Conservation (phyloP, 1,140 invertebrate species). For the Centruroides vittatus region DNA sequence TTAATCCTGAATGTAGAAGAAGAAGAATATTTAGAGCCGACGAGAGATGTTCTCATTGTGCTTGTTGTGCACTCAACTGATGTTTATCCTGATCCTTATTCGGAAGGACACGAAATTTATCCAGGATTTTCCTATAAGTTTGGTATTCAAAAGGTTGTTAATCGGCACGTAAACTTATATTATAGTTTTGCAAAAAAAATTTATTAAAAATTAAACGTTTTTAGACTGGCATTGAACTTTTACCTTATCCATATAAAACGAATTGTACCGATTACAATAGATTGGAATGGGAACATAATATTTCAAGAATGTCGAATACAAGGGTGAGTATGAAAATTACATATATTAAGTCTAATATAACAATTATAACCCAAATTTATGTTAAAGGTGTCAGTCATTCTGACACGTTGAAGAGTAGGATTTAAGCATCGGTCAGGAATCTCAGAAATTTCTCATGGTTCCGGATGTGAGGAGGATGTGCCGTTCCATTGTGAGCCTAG, state of each 20-base stretch:
- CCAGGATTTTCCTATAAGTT: constrained; percentile 11
- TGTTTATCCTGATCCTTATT: constrained; percentile 12
- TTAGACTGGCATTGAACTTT: constrained; percentile 7
- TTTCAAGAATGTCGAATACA: no score
- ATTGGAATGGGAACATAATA: constrained; percentile 3
- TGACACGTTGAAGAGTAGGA: no score
- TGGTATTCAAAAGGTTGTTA: constrained; percentile 5
- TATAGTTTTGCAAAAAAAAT: no score
- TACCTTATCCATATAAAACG: constrained; percentile 7
- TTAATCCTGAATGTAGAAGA: constrained; percentile 9
- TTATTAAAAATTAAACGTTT: background rate
- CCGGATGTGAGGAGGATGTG: no score
- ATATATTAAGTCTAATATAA: no score
- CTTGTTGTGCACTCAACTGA: constrained; percentile 8
- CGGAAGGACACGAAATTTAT: constrained; percentile 8
- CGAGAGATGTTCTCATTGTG: constrained; percentile 1
- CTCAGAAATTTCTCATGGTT: no score
- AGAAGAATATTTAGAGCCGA: constrained; percentile 9
- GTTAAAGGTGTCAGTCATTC: no score
- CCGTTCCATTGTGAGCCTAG: no score
- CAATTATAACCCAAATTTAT: no score
- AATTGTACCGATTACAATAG: constrained; percentile 10
- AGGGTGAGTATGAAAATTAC: no score
- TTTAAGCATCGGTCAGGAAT: no score
- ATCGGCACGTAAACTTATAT: background rate